Conservation (phyloP, 2,797 vertebrate genomes). For the Brachymystax lenok region DNA sequence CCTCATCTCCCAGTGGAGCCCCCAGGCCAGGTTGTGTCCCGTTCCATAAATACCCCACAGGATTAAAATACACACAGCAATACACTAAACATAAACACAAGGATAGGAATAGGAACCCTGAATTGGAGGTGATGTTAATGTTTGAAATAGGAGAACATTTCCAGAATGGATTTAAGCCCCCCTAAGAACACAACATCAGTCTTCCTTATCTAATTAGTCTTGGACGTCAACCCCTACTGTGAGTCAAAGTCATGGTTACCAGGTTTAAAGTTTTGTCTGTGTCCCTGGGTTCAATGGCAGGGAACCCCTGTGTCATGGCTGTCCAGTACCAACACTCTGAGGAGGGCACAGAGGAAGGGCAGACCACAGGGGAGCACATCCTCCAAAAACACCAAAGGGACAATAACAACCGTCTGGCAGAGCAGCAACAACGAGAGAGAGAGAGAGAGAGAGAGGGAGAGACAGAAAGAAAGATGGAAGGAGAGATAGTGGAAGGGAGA, state of each 20-base stretch:
- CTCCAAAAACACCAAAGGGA: background rate
- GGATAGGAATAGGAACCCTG: conserved; percentile 28
- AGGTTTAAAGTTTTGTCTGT: conserved; percentile 4
- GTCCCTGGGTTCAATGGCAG: background rate
- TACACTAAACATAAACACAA: conserved; percentile 29
- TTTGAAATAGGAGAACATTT: conserved; percentile 22
- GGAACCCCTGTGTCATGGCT: background rate
- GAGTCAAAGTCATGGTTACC: conserved; percentile 28
- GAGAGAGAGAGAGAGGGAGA: conserved; percentile 54
- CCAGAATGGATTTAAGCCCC: conserved; percentile 28
- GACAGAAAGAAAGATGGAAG: conserved; percentile 44
- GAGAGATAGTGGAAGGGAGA: too few relatives aligned
- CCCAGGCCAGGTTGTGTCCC: conserved; percentile 42
- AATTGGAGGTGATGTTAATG: conserved; percentile 23
- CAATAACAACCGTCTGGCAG: background rate
- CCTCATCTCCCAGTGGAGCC: conserved; percentile 31
- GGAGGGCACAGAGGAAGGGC: background rate
- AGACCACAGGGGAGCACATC: background rate
- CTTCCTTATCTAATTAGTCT: conserved; percentile 35
- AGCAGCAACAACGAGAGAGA: conserved; percentile 13
- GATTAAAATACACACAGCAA: conserved; percentile 50
- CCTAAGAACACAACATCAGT: conserved; percentile 53
- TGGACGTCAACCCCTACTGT: conserved; percentile 2
- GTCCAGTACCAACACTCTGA: background rate
- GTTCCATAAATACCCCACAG: conserved; percentile 53